These are phyloP conservation scores for Phaenicophaeus curvirostris DNA, from an alignment of 2,797 vertebrate genomes.

Conservation along the genomic window DNA sequence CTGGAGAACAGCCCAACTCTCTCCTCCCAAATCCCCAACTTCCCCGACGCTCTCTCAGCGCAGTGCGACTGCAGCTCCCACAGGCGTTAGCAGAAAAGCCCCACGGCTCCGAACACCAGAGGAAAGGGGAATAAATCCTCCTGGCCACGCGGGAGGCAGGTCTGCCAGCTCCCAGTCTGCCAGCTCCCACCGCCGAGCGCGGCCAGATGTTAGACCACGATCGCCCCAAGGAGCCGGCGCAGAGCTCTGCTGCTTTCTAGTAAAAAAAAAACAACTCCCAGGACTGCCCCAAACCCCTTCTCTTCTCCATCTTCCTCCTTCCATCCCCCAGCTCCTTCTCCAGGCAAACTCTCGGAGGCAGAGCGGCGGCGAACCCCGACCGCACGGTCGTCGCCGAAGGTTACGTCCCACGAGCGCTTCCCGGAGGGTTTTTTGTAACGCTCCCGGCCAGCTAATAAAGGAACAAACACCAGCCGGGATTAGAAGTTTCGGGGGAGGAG, in stretches of 20 bases:
- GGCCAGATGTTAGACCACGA: not conserved
- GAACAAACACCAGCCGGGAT: not conserved
- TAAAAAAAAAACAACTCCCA: not conserved
- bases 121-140: not conserved
- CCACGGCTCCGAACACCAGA: rapidly evolving
- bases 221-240: not conserved
- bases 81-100: rapidly evolving
- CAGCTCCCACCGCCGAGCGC: not conserved
- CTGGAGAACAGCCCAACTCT: not conserved
- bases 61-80: constrained; percentile 1
- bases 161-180: too few species aligned
- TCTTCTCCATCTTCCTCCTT: not conserved
- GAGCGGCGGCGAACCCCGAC: too few species aligned
- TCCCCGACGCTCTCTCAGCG: constrained; percentile 36
- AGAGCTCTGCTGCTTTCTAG: not conserved
- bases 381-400: not conserved
- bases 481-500: not conserved
- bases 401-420: not conserved
- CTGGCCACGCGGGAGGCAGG: rapidly evolving
- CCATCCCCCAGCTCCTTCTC: not conserved
- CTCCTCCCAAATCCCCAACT: not conserved
- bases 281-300: not conserved
- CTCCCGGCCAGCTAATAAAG: not conserved
- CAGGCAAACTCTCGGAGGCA: too few species aligned
- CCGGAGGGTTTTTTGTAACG: not conserved